These are phyloP conservation scores for Armadillidium nasatum DNA, from an alignment of 1,140 invertebrate genomes.

Conservation along the genomic window DNA sequence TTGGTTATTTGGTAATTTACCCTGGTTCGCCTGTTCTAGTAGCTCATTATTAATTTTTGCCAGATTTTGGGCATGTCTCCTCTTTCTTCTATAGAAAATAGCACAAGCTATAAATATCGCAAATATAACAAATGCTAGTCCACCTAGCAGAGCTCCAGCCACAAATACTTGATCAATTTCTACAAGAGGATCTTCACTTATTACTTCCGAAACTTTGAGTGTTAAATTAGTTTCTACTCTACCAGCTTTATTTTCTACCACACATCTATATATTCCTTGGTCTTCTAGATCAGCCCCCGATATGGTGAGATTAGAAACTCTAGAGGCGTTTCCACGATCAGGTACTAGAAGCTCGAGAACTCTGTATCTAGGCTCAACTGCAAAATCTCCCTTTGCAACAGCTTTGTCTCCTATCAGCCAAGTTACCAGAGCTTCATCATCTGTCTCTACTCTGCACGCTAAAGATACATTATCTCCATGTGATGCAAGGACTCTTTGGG, in stretches of 20 bases:
- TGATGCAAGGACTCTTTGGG: conserved; percentile 46
- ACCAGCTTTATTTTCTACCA: conserved; percentile 71
- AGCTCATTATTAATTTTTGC: background rate
- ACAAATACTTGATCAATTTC: conserved; percentile 16
- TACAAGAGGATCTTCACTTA: conserved; percentile 36
- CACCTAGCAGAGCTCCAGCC: background rate
- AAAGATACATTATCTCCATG: conserved; percentile 67
- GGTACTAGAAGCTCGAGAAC: conserved; percentile 33
- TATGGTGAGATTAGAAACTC: conserved; percentile 61
- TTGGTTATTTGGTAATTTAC: background rate
- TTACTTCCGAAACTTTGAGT: conserved; percentile 56
- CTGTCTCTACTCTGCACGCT: conserved; percentile 63
- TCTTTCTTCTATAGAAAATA: background rate
- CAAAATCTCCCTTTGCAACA: conserved; percentile 51
- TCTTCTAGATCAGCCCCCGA: conserved; percentile 64
- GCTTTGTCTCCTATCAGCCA: conserved; percentile 55
- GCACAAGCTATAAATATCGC: background rate
- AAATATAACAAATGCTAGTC: conserved; percentile 4
- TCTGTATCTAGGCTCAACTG: conserved; percentile 35
- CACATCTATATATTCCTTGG: conserved; percentile 66
- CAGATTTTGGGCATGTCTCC: background rate
- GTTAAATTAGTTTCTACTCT: conserved; percentile 62
- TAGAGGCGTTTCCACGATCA: conserved; percentile 36
- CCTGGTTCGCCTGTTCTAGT: background rate
- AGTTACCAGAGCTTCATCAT: conserved; percentile 61